Base-by-base conservation (phyloP, 2,113 vertebrate genomes). In the Alligator sinensis region DNA sequence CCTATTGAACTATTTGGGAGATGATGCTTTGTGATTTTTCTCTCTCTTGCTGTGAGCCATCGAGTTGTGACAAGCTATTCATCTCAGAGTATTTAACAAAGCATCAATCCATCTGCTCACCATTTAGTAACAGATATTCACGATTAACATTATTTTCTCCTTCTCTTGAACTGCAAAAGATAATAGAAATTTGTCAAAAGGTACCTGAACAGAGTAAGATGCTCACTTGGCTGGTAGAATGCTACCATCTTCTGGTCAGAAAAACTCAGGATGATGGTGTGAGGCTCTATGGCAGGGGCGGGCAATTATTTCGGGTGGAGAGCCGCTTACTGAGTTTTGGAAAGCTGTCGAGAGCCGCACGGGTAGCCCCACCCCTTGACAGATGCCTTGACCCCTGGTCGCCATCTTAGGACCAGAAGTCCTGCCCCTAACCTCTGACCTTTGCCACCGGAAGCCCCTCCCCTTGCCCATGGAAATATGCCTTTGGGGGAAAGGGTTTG, bases 241-340 rank as follows among this genome's bases (percentile, higher is more conserved):
- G 59, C 96, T 97, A 97, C 95, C 98, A 97, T 92, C 97, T 97
- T 47, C 94, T 95, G 98, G 94, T 78, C 60, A 75, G 22, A 87
- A 58, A 78, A 77, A 88, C 68, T 90, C 30, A 87, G 80, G 6
- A 90, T 57, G 5, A 21, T 5, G 54, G 30, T 19, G 24, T 34
- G 34, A 59, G 64, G 15, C 60, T 34, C 1, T 0, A 15, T 1
- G 2, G 1, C 34, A 61, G 62, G 72, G 1, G 3, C 21, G 11
- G 25, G 58, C 3, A 14, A 34, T 17, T 54, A 14, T 1, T 3
- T 47, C 9, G 47, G 47, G 47, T 47, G 47, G 47, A 47, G 47
- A 9, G 47, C 47, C 2, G 47, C 47, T 47, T 47, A 47, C 47
- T 9, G 9, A 47, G 47, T 47, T 47, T 47, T 47, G 47, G 7